These are phyloP conservation scores for Chondrosia reniformis DNA, from an alignment of 37 sponge, comb jelly and placozoan species.

Conservation along the genomic window DNA sequence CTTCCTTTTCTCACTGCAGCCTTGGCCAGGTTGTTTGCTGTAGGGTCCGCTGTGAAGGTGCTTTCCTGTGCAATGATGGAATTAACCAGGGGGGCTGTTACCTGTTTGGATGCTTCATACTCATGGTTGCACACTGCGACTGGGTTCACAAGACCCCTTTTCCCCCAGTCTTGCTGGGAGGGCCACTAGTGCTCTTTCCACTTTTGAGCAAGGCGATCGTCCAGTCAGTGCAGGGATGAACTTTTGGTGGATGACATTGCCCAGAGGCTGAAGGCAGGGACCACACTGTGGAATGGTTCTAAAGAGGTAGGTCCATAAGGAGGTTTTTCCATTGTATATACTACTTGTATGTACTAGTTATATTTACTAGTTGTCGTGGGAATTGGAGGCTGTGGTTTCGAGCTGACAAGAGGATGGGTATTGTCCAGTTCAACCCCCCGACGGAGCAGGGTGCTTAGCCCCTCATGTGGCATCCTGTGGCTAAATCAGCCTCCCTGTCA, in stretches of 20 bases:
- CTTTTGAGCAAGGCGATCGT: neutral
- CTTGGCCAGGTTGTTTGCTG: neutral
- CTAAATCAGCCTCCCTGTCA: no score
- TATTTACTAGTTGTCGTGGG: no score
- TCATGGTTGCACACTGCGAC: neutral
- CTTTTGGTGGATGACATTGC: conserved; percentile 11
- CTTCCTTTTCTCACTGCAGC: neutral
- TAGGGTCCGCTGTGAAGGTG: neutral
- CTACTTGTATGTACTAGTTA: no score
- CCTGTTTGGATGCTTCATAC: conserved; percentile 16
- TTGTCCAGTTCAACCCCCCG: no score
- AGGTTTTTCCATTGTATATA: no score
- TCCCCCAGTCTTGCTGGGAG: conserved; percentile 4
- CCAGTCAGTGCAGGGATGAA: conserved; percentile 15
- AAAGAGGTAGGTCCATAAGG: conserved; percentile 3
- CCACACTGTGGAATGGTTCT: conserved; percentile 21
- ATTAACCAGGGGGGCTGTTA: conserved; percentile 5
- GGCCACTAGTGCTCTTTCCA: conserved; percentile 10
- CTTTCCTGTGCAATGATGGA: neutral
- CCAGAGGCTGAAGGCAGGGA: conserved; percentile 1
- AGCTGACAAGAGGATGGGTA: no score
- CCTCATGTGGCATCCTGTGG: no score
- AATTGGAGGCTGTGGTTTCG: no score
- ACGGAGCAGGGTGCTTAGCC: no score
- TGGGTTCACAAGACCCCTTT: neutral